Evolutionary conservation across 2,888 invertebrate genomes (phyloP), one percentile per base, ranked within the genome.

Genomic region (Thumatha senex): DNA sequence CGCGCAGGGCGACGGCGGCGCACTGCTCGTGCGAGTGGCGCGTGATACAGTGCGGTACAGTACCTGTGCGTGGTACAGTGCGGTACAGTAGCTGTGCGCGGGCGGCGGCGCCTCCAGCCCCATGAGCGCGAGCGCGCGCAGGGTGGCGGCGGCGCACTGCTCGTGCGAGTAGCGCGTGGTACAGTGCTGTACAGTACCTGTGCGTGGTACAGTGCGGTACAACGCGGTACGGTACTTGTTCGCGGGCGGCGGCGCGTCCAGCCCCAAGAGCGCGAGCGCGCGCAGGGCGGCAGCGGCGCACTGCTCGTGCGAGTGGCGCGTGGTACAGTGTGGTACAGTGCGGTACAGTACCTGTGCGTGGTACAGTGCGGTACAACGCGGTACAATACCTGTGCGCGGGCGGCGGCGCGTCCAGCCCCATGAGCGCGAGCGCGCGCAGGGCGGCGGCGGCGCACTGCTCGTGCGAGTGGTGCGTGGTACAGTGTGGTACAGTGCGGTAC

Each of bases 311-410:
- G 31, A 11, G 95, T 94, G 40, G 89, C 66, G 94, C 92, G 80
- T 96, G 96, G 49, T 97, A 93, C 44, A 97, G 97, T 88, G 96
- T 93, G 85, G 96, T 54, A 96, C 95, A 54, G 96, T 95, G 62
- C 95, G 94, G 29, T 35, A 36, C 9, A 35, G 47, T 92, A n/a
- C 98, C 99, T 72, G 96, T 95, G 95, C 96, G 46, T 74, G 36
- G 74, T 57, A 70, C 74, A 77, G 70, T 74, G 76, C 68, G 78
- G 78, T 54, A 96, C 95, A 54, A 96, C 95, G 62, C 95, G 94
- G 29, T 35, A 36, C 9, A 35, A 43, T 92, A n/a, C 98, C 99
- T 72, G 96, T 95, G 74, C 78, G 78, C 53, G 72, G 75, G 63
- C 95, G 18, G 18, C 18, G 96, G 74, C 96, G 97, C 29, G 96